A percentile compares a stretch with the other conserved stretches of the same genome.
phyloP scores from a whole-genome alignment of 2,888 invertebrate genomes.

The Ecdyonurus torrentis region DNA sequence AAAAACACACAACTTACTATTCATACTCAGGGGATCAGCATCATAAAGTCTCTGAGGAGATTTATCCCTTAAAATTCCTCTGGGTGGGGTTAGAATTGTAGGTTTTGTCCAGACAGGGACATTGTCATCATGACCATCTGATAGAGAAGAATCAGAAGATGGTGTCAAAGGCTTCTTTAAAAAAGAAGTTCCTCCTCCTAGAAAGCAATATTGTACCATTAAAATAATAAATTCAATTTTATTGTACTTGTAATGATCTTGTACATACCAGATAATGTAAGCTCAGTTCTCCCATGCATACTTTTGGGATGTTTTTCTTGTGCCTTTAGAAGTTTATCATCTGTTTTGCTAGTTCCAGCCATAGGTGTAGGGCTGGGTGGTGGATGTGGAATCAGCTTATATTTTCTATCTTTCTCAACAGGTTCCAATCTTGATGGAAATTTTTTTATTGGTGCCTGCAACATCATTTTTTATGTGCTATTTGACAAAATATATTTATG shows the following conservation, averaged over 20 bases:
- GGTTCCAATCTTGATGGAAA: constrained; percentile 4
- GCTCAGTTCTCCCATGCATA: constrained; percentile 16
- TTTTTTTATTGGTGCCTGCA: constrained; percentile 13
- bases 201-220: too few relatives aligned
- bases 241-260: background rate
- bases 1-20: constrained; percentile 13
- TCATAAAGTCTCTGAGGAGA: constrained; percentile 15
- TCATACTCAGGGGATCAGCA: constrained; percentile 15
- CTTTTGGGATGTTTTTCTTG: constrained; percentile 27
- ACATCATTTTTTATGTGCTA: too few relatives aligned
- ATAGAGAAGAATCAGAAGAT: constrained; percentile 5
- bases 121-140: background rate
- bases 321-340: constrained; percentile 16
- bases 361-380: background rate
- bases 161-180: constrained; percentile 26
- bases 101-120: constrained; percentile 1
- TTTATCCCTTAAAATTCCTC: constrained; percentile 17
- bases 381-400: background rate
- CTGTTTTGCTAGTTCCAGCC: background rate
- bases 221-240: too few relatives aligned
- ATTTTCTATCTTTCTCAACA: background rate
- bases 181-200: constrained; percentile 46
- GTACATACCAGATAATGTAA: constrained; percentile 21
- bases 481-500: too few relatives aligned
- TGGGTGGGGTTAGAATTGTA: constrained; percentile 9